Base-by-base conservation (phyloP, 2,797 vertebrate genomes). In the Sebastolobus altivelis region DNA sequence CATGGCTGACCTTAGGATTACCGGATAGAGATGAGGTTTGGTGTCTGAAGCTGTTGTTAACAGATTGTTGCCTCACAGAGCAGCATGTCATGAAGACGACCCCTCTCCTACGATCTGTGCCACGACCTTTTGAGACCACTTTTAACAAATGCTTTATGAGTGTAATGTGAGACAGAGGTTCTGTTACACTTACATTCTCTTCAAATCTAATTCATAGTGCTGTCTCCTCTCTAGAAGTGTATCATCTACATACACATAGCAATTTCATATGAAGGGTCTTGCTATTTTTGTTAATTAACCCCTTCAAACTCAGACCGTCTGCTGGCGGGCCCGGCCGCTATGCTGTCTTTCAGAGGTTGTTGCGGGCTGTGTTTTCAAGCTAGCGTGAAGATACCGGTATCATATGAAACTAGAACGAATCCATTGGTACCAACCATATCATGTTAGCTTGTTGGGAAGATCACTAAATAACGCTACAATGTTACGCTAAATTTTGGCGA, bases 1-100 rank as follows among this genome's bases (percentile, higher is more conserved):
- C 62, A 54, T 62, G 75, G 69, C n/a, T 81, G 87, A 86, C 88
- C 67, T 87, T 58, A 77, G 68, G 82, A 89, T 82, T 72, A 76
- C 58, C n/a, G 56, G 20, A 31, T 43, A 59, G 75, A 56, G 52
- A 80, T n/a, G 62, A 72, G 49, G 31, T 72, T 49, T 33, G 72
- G 71, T 71, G 54, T 58, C 69, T 43, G 69, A 58, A 62, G 65
- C 40, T 33, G 43, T 18, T 67, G 65, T 80, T 76, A 78, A 81
- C 65, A 80, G 69, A 83, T 59, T 65, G 68, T 33, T 79, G 43
- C 75, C 37, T 72, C 54, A 6, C 43, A 81, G 38, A 82, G 62
- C 55, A 56, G 58, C 43, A 9, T 16, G 12, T 46, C 59, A 62
- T 18, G 22, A 58, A 77, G 59, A 66, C 16, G 20, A 74, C 62